Conservation (phyloP, 1,140 invertebrate species). For the Zaprionus camerounensis region DNA sequence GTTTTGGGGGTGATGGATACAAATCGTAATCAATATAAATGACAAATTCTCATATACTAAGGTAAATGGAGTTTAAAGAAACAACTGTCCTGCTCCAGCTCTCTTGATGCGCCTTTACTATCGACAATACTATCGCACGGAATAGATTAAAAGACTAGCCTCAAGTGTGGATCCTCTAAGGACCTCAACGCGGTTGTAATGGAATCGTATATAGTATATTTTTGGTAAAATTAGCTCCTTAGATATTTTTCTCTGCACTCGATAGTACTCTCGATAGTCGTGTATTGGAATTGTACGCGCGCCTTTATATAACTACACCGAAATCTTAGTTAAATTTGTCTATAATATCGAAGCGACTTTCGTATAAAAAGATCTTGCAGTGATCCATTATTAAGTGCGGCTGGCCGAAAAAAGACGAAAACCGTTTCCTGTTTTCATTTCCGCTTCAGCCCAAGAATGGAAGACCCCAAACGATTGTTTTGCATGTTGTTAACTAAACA, state of each 20-base stretch:
- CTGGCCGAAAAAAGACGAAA: neutral
- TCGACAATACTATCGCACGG: neutral
- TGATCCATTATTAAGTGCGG: neutral
- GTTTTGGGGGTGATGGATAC: neutral
- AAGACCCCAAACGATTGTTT: slow-evolving; percentile 69
- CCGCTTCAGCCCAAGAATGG: slow-evolving; percentile 21
- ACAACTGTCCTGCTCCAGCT: neutral
- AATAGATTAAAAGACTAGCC: neutral
- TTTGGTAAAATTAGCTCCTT: slow-evolving; percentile 1
- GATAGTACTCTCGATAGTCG: slow-evolving; percentile 24
- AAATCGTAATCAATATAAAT: slow-evolving; percentile 6
- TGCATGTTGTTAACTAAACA: slow-evolving; percentile 49
- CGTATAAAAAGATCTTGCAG: slow-evolving; percentile 7
- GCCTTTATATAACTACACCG: slow-evolving; percentile 17
- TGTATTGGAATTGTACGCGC: slow-evolving; percentile 51
- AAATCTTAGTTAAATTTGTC: slow-evolving; percentile 43
- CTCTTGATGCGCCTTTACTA: neutral
- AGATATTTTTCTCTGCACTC: neutral
- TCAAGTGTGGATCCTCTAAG: neutral
- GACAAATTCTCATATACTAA: slow-evolving; percentile 2
- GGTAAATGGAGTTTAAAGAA: slow-evolving; percentile 2
- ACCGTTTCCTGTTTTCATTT: neutral
- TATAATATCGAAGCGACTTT: slow-evolving; percentile 31
- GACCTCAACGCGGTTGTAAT: neutral
- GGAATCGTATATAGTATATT: neutral